Conservation (phyloP, 2,113 vertebrate genomes). For the Hippolais icterina region DNA sequence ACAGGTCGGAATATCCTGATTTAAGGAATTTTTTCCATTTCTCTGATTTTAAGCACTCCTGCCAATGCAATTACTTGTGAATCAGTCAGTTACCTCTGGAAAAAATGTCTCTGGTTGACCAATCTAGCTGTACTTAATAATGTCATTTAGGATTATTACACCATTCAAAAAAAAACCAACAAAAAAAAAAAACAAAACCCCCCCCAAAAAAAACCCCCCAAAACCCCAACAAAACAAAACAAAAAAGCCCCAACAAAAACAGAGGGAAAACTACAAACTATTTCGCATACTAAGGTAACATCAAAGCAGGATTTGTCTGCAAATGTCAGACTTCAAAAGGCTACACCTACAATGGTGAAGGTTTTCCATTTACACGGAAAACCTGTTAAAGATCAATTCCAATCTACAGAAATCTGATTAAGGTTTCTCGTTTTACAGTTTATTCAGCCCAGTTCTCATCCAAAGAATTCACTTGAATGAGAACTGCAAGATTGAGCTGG, state of each 20-base stretch:
- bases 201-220: too few species aligned
- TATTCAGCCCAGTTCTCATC: background rate
- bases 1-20: background rate
- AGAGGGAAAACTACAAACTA: background rate
- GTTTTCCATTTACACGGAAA: background rate
- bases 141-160: background rate
- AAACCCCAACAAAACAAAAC: too few species aligned
- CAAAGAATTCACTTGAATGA: conserved; percentile 1
- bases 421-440: background rate
- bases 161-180: background rate
- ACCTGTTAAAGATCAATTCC: background rate
- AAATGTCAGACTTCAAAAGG: conserved; percentile 1
- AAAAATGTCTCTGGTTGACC: background rate
- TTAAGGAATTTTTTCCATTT: conserved; percentile 23
- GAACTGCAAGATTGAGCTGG: background rate
- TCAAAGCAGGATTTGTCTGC: background rate
- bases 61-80: background rate
- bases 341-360: background rate
- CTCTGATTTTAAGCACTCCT: background rate
- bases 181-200: too few species aligned
- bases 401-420: conserved; percentile 23
- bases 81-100: background rate
- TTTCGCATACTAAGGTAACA: background rate
- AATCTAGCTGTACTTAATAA: background rate
- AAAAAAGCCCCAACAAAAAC: too few species aligned